Evolutionary conservation across 1,140 invertebrate genomes (phyloP), one percentile per base, ranked within the genome.

Genomic region (Drosophila pandora): DNA sequence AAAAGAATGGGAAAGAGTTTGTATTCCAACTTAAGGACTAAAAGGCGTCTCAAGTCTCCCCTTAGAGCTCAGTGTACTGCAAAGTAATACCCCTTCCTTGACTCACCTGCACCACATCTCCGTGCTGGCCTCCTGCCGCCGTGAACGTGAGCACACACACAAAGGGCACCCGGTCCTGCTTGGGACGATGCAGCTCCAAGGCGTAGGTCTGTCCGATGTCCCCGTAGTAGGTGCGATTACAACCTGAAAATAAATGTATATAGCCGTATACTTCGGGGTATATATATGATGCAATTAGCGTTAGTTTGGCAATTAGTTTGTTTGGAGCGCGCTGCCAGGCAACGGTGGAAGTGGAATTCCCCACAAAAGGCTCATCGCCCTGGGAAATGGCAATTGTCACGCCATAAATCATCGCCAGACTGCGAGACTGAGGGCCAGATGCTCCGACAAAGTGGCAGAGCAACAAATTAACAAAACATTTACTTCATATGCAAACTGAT

Each of bases 151-250:
- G 94, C 71, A 96, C 94, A 91, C 96, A 97, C 58, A 96, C 94
- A 92, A 96, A 97, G 48, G 96, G 96, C 79, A 97, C 94, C 82
- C 95, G 94, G 83, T 96, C 96, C 91, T 96, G 95, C 73, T 96
- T 95, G 12, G 96, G 96, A 73, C 96, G 93, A 92, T 96, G 96
- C 23, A 97, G 93, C 91, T 97, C 96, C 91, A 97, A 75, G 64
- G 96, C 94, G 89, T 97, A 97, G 1, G 96, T 97, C 77, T 95
- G 94, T 3, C 96, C 96, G 37, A 96, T 94, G 80, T 97, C 95
- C 1, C 96, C 96, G 67, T 95, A 96, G 89, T 97, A 97, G 3
- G 96, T 97, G 89, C 95, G 94, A 92, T 97, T 97, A 92, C 96
- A 97, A 54, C 95, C 96, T 97, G 94, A 21, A n/a, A 58, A 39